Evolutionary conservation across 2,797 vertebrate genomes (phyloP).

Genomic region (Silurus aristotelis): DNA sequence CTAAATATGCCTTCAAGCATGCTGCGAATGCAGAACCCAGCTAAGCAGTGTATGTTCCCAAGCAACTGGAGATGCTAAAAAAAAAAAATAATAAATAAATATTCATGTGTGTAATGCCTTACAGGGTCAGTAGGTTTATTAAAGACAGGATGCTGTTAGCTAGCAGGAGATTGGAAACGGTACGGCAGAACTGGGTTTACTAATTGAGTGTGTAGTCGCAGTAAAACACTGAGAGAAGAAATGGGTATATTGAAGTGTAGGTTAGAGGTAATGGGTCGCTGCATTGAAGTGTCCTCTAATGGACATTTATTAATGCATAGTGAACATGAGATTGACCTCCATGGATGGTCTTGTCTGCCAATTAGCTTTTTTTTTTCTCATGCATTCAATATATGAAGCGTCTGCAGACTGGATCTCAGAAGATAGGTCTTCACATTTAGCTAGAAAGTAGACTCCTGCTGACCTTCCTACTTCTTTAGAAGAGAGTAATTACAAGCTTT

Average conservation of each 20-base stretch:
- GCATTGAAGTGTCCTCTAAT: background rate
- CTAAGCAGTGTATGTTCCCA: slow-evolving; percentile 2
- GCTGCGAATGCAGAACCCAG: background rate
- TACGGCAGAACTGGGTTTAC: background rate
- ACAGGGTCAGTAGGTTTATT: slow-evolving; percentile 23
- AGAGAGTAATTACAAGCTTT: slow-evolving; percentile 7
- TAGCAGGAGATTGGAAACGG: background rate
- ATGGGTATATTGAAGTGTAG: background rate
- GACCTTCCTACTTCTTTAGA: slow-evolving; percentile 17
- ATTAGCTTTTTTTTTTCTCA: background rate
- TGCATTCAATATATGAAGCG: too few relatives aligned
- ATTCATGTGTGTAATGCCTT: slow-evolving; percentile 14
- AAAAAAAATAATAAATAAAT: background rate
- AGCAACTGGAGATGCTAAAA: slow-evolving; percentile 12
- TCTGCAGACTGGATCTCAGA: background rate
- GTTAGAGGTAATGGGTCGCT: too few relatives aligned
- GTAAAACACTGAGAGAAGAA: background rate
- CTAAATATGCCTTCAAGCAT: background rate
- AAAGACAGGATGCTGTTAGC: background rate
- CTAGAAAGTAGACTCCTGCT: slow-evolving; percentile 18
- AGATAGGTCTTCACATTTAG: background rate
- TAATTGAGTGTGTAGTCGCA: background rate
- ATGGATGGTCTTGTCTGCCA: background rate
- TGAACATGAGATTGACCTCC: slow-evolving; percentile 11
- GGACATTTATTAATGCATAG: slow-evolving; percentile 5